Percentiles rank a stretch among this genome's conserved stretches.
These are phyloP conservation scores for Rousettus leschenaultii DNA, from an alignment of 2,113 vertebrate species.

Conservation along the genomic window DNA sequence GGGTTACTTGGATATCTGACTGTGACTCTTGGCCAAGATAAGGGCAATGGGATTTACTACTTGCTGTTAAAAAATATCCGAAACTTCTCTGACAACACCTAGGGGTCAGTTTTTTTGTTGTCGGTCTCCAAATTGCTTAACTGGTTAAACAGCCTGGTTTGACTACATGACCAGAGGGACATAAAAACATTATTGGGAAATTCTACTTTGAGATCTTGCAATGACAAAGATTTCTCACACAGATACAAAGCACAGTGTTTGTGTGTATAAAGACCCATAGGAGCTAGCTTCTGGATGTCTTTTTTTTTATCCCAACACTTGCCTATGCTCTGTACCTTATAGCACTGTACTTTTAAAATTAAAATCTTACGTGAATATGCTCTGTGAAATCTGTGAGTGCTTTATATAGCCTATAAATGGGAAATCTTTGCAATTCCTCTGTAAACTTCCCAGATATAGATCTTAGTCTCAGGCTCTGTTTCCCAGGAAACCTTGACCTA, in stretches of 20 bases:
- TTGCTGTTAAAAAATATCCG: background rate
- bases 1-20: background rate
- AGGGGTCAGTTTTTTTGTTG: background rate
- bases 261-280: background rate
- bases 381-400: background rate
- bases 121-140: constrained; percentile 32
- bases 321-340: background rate
- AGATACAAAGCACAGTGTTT: background rate
- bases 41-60: background rate
- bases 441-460: background rate
- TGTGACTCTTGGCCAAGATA: constrained; percentile 3
- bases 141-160: constrained; percentile 18
- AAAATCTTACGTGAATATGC: background rate
- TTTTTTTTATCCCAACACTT: background rate
- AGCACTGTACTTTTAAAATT: background rate
- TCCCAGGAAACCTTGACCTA: background rate
- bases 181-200: background rate
- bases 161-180: background rate
- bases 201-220: background rate
- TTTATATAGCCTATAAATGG: background rate
- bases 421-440: background rate
- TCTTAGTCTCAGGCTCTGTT: background rate
- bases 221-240: background rate
- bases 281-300: background rate
- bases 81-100: background rate